Evolutionary conservation across 2,888 invertebrate species (phyloP).

Genomic region (Dynastes hyllus): DNA sequence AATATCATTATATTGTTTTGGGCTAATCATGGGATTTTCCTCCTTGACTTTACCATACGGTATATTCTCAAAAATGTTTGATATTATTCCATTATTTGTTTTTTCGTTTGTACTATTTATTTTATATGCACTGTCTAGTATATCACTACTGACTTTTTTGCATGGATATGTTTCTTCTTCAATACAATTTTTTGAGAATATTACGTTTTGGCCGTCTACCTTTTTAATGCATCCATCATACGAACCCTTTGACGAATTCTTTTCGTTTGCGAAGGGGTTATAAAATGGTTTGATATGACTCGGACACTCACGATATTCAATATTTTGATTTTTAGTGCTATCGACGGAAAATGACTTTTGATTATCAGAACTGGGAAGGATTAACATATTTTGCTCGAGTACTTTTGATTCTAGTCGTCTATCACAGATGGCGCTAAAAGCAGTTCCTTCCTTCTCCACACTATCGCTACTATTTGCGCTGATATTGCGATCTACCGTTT

Average conservation of each 20-base stretch:
- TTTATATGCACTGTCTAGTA: not conserved
- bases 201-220: not conserved
- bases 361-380: conserved; percentile 14
- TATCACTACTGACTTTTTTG: conserved; percentile 5
- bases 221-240: conserved; percentile 10
- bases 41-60: not conserved
- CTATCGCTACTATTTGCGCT: conserved; percentile 1
- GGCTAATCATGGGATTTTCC: not conserved
- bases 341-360: conserved; percentile 32
- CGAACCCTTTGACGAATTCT: not conserved
- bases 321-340: conserved; percentile 19
- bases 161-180: conserved; percentile 25
- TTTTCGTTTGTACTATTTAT: conserved; percentile 29
- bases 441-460: conserved; percentile 14
- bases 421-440: conserved; percentile 41
- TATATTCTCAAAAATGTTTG: not conserved
- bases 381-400: conserved; percentile 28
- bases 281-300: conserved; percentile 38
- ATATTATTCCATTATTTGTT: not conserved
- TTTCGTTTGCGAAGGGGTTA: not conserved
- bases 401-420: conserved; percentile 40
- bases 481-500: conserved; percentile 13
- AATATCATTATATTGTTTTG: no score
- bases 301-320: conserved; percentile 14
- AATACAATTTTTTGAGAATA: conserved; percentile 19